Percentiles rank a stretch among this genome's conserved stretches.
Evolutionary conservation across 2,888 invertebrate species (phyloP).

Genomic region (Druceiella hillmani): DNA sequence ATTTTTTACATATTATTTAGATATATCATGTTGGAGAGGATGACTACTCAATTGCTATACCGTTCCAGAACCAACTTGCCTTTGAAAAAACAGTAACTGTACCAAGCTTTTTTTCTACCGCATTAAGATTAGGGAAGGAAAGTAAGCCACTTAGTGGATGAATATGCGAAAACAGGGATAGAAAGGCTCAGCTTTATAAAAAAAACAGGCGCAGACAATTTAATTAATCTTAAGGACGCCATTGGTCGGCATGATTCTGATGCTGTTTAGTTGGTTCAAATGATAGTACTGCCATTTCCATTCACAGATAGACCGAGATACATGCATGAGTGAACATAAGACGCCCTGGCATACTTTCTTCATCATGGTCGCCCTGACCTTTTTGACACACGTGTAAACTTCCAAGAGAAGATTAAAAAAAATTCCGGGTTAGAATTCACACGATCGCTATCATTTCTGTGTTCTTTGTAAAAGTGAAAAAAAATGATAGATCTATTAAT

Average conservation of each 20-base stretch:
- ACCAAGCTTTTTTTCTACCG: background rate
- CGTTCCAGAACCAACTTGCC: background rate
- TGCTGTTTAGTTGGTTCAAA: background rate
- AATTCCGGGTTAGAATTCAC: background rate
- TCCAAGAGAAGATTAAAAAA: background rate
- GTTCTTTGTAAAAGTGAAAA: background rate
- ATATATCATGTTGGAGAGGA: no score
- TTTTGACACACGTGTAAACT: background rate
- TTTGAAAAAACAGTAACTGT: background rate
- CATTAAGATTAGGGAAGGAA: background rate
- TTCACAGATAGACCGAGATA: background rate
- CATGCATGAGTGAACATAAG: no score
- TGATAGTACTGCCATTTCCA: background rate
- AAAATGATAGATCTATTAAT: background rate
- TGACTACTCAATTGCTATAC: background rate
- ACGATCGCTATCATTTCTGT: background rate
- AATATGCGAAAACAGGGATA: background rate
- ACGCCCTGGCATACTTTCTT: no score
- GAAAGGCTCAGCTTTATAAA: background rate
- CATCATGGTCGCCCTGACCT: background rate
- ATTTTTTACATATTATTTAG: no score
- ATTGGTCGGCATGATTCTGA: background rate
- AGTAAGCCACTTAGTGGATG: background rate
- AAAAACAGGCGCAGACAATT: background rate
- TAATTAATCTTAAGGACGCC: background rate